Percentiles rank a stretch among this genome's conserved stretches.
Conservation (phyloP, 2,888 invertebrate species). For the Stegophylla sp. region DNA sequence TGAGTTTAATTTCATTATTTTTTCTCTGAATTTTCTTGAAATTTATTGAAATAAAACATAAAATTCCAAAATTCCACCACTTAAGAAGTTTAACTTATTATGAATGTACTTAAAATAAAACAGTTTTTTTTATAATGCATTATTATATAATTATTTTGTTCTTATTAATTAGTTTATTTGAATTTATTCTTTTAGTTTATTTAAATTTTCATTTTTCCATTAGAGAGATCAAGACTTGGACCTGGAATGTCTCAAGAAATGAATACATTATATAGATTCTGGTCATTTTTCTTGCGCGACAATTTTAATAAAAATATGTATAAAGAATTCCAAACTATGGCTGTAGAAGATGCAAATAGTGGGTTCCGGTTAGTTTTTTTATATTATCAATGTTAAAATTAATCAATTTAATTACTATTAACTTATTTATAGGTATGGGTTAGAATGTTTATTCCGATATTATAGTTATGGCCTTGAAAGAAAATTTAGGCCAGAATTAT, state of each 20-base stretch:
- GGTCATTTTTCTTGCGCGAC: constrained; percentile 98
- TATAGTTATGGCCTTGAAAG: constrained; percentile 97
- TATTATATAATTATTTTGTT: too few species aligned
- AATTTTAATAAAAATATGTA: constrained; percentile 99
- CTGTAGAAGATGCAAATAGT: constrained; percentile 89
- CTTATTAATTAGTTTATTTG: too few species aligned
- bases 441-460: constrained; percentile 86
- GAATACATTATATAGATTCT: constrained; percentile 99
- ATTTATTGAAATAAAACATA: too few species aligned
- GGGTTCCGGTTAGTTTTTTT: constrained; percentile 78
- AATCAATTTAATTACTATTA: background rate
- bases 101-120: too few species aligned
- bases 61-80: too few species aligned
- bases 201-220: background rate
- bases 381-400: background rate
- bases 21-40: too few species aligned
- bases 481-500: constrained; percentile 93
- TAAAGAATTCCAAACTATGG: constrained; percentile 88
- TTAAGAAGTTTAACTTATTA: too few species aligned
- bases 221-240: constrained; percentile 67
- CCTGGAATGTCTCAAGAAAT: constrained; percentile 97
- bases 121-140: too few species aligned
- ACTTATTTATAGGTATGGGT: constrained; percentile 66
- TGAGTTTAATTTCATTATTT: too few species aligned
- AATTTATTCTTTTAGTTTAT: background rate